These are phyloP conservation scores for Tetramorium parvispinum DNA, from an alignment of 1,140 invertebrate species.

Conservation along the genomic window DNA sequence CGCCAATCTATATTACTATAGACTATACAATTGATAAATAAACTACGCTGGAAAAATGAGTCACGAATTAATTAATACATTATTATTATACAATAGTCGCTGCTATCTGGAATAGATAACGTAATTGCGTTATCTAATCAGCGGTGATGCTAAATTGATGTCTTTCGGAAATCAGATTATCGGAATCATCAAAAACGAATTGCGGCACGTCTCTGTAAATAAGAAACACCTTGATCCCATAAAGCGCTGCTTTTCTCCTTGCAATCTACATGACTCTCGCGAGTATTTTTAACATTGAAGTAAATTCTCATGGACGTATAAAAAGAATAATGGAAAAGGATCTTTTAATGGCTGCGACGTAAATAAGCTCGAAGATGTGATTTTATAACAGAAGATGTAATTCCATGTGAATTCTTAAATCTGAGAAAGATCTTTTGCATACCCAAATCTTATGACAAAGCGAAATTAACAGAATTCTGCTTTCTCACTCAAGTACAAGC, in stretches of 20 bases:
- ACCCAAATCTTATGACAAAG: neutral
- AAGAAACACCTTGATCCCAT: neutral
- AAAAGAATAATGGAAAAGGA: neutral
- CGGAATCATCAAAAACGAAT: constrained; percentile 12
- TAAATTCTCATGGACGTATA: neutral
- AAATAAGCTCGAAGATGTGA: neutral
- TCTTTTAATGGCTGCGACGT: neutral
- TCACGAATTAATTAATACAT: constrained; percentile 4
- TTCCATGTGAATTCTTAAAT: neutral
- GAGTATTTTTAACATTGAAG: neutral
- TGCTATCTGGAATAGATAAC: constrained; percentile 50
- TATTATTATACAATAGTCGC: neutral
- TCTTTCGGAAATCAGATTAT: constrained; percentile 25
- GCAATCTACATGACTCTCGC: neutral
- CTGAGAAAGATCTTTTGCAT: neutral
- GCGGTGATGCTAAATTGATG: constrained; percentile 35
- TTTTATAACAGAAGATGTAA: neutral
- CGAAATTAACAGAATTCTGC: neutral
- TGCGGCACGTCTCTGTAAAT: neutral
- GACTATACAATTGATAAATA: neutral
- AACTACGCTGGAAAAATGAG: constrained; percentile 13
- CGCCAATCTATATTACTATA: neutral
- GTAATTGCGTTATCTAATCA: constrained; percentile 67
- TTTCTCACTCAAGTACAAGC: neutral
- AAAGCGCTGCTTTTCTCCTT: neutral